Base-by-base conservation (phyloP, 2,113 vertebrate genomes). In the Elachura formosa region DNA sequence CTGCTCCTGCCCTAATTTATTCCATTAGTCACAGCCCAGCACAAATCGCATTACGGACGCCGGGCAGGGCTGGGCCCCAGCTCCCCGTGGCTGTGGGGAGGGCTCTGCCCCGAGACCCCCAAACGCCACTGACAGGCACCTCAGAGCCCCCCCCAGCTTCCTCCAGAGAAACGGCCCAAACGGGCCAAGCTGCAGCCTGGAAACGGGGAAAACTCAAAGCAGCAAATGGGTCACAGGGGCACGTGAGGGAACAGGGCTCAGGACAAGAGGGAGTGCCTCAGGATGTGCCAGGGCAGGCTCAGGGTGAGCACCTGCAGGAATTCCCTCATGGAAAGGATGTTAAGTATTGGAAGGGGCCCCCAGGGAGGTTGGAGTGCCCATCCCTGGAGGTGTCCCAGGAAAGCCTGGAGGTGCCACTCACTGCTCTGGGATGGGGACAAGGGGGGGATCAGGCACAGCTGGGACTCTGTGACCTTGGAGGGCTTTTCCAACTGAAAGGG, bases 1-100 rank as follows among this genome's bases (percentile, higher is more conserved):
- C 98, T 98, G 98, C 97, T 96, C 51, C 78, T 94, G 96, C 87
- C 97, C 97, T 98, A 96, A 98, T 98, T 98, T 97, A 97, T 62
- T 95, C 94, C 97, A 97, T 95, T 88, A 97, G 94, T 96, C 93
- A 96, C 78, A 93, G 94, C 73, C 82, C 94, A 33, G 71, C 9
- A 87, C 86, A 94, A 97, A 96, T 89, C 76, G 34, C 41, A 95
- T 94, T 90, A 95, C 36, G 52, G 22, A 1, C 11, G 54, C 56
- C 1, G 36, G 88, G 31, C 61, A 45, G 74, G 9, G 45, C 46
- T 14, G 76, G 59, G 64, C 10, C 31, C n/a, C n/a, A 38, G 67
- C 68, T 72, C 58, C 3, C 49, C 49, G 34, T 12, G 4, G 26
- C 54, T 13, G 3, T 0, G 36, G 36, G 58, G 12, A 22, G 59